Base-by-base conservation (phyloP, 2,797 vertebrate species). In the Gambusia yucatana region DNA sequence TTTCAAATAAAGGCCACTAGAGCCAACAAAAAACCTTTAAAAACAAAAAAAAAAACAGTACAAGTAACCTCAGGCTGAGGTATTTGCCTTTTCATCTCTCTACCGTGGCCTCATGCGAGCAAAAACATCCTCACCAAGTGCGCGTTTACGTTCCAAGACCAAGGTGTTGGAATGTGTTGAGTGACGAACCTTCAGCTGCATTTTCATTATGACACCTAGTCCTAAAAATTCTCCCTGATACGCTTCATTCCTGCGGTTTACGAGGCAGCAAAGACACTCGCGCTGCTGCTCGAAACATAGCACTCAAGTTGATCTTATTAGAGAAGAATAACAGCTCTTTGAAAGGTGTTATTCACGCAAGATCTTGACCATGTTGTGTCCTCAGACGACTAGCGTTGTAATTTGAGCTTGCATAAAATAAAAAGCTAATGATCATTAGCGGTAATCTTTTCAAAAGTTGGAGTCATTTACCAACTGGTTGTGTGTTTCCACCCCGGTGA, bases 241-340 rank as follows among this genome's bases (percentile, higher is more conserved):
- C 2, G 10, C 4, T 59, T 77, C 55, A 30, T 77, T 70, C 55
- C 28, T 52, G 39, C 10, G 52, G 72, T 57, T 84, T 69, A 77
- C 17, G 13, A 77, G 73, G 30, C 63, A 69, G 52, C 47, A 86
- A 72, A 70, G 69, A 77, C 84, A 84, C 82, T 78, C 50, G 39
- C 81, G 73, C 41, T 73, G 41, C 73, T 72, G 50, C 46, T 9
- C 6, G 28, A 79, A 33, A 36, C 3, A 20, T 13, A 16, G 77
- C 82, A 79, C 52, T 81, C 25, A 46, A 57, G 73, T 33, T 25
- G 10, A n/a, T 71, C 79, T 88, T 80, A 82, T 74, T 50, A 41
- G 41, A 71, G 6, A 59, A 39, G 17, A 82, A 59, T 6, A 25
- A 57, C 63, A 72, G 61, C 57, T 48, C 78, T 0, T 61, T 22